Evolutionary conservation across 2,113 vertebrate genomes (phyloP).

Genomic region (Donacobius atricapilla): DNA sequence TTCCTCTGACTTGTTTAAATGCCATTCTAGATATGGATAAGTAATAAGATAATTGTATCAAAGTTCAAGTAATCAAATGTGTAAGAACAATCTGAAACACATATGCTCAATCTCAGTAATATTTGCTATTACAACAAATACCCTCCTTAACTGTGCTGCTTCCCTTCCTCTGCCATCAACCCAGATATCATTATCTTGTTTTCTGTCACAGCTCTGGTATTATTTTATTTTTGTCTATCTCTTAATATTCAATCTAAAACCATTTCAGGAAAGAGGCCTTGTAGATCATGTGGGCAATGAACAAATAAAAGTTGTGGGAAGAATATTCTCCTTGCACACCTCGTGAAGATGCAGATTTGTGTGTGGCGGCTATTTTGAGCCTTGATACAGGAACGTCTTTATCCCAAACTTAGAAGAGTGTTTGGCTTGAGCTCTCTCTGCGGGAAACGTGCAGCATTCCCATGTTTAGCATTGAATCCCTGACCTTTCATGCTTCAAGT

Average conservation of each 20-base stretch:
- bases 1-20: background rate
- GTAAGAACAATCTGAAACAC: background rate
- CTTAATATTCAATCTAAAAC: background rate
- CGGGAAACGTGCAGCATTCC: background rate
- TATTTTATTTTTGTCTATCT: background rate
- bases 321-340: background rate
- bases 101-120: background rate
- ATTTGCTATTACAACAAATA: background rate
- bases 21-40: background rate
- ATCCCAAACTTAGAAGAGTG: background rate
- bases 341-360: background rate
- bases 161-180: background rate
- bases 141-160: background rate
- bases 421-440: background rate
- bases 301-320: background rate
- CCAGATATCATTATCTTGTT: background rate
- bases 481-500: background rate
- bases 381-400: background rate
- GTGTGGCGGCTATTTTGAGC: background rate
- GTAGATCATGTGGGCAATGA: background rate
- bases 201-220: background rate
- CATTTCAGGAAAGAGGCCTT: background rate
- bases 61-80: constrained; percentile 12
- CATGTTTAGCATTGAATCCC: background rate
- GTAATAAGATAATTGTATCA: constrained; percentile 28